Evolutionary conservation across 2,797 vertebrate genomes (phyloP).

Genomic region (Lepidocolaptes lacrymiger): DNA sequence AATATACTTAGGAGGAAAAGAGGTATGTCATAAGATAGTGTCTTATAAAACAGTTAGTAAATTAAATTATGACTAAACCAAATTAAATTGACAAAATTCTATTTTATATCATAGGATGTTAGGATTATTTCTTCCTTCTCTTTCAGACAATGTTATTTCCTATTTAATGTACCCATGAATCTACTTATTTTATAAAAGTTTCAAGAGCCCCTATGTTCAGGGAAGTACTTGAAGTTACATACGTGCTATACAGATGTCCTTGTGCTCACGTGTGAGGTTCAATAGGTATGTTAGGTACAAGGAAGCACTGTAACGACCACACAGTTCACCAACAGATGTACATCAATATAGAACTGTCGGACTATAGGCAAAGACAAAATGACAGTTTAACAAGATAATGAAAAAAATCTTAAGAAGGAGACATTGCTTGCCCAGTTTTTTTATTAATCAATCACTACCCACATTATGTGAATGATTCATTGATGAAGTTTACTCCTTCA

Average conservation of each 20-base stretch:
- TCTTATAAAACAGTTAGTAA: slow-evolving; percentile 32
- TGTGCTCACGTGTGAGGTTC: accelerated
- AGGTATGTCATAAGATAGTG: slow-evolving; percentile 13
- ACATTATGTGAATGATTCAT: not conserved
- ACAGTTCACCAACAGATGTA: not conserved
- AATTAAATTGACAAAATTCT: slow-evolving; percentile 60
- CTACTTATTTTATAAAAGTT: slow-evolving; percentile 22
- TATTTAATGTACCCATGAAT: slow-evolving; percentile 30
- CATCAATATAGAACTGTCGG: accelerated
- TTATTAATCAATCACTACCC: not conserved
- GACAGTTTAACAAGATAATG: not conserved
- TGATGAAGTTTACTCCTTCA: not conserved
- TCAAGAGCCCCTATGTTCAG: not conserved
- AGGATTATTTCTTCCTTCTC: slow-evolving; percentile 48
- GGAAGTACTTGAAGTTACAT: not conserved
- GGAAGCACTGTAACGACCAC: not conserved
- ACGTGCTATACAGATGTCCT: not conserved
- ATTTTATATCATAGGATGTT: slow-evolving; percentile 44
- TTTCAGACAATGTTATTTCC: slow-evolving; percentile 37
- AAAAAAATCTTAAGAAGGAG: not conserved
- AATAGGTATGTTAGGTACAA: not conserved
- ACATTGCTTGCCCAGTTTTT: not conserved
- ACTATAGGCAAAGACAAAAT: not conserved
- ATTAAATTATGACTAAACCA: slow-evolving; percentile 35
- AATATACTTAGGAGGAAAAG: slow-evolving; percentile 34